Evolutionary conservation across 2,113 vertebrate species (phyloP), one percentile per base, ranked within the genome.

Genomic region (Sorex fumeus): DNA sequence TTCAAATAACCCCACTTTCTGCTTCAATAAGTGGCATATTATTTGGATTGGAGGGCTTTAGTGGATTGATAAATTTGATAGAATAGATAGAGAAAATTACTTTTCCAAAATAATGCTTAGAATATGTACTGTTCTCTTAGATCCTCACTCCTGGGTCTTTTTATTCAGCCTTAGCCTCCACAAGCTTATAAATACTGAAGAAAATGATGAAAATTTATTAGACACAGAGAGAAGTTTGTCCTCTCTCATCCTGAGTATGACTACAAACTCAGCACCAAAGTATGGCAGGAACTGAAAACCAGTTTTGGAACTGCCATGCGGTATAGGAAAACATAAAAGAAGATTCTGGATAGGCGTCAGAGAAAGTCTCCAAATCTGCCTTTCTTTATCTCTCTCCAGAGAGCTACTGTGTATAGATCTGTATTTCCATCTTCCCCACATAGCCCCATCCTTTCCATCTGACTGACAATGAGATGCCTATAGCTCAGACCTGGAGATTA

Each of bases 51-150:
- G 84, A 76, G 3, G 5, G 60, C 62, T 93, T 83, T 92, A 50
- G 57, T 21, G 91, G 90, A 84, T 66, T 84, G 91, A 88, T 93
- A 69, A 82, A 94, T 83, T 57, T 74, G 94, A 86, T 85, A 82
- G 83, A 94, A 90, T 88, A 57, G 74, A 90, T 76, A 88, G 74
- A 83, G 75, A 75, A 95, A 95, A 91, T 91, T 77, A 85, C 92
- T 95, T 95, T 93, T 90, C 88, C 85, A 80, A 94, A 93, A 45
- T 66, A 82, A 92, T 78, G 77, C 67, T 77, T 88, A 50, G 76
- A 67, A 11, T 90, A 80, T 93, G 79, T 87, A 84, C 93, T 91
- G 87, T 95, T 40, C 88, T 91, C 85, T 83, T 85, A 87, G 90
- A 74, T 50, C 2, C 21, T 71, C 36, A 21, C n/a, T 60, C 15